These are phyloP conservation scores for Archivesica marissinica DNA, from an alignment of 1,140 invertebrate species.

Conservation along the genomic window DNA sequence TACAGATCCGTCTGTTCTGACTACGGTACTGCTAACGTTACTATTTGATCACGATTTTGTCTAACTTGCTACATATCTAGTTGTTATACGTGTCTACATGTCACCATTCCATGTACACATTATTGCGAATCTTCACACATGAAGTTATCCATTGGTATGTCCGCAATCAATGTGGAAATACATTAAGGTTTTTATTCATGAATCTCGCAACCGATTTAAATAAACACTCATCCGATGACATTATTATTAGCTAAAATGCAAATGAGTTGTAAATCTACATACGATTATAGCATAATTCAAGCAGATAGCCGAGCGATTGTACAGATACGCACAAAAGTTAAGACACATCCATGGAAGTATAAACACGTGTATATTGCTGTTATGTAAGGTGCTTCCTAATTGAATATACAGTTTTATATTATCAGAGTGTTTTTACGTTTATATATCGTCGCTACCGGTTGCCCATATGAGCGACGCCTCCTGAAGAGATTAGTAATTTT, in stretches of 20 bases:
- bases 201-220: conserved; percentile 37
- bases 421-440: too few species aligned
- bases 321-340: background rate
- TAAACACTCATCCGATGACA: conserved; percentile 33
- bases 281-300: conserved; percentile 40
- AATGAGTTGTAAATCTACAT: conserved; percentile 46
- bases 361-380: too few species aligned
- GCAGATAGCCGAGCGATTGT: background rate
- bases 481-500: too few species aligned
- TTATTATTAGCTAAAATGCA: conserved; percentile 40
- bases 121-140: background rate
- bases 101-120: background rate
- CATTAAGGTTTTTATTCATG: conserved; percentile 46
- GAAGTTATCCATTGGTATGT: background rate
- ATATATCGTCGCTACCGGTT: too few species aligned
- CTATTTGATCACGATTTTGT: too few species aligned
- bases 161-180: conserved; percentile 14
- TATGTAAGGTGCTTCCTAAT: too few species aligned
- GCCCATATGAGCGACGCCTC: too few species aligned
- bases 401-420: too few species aligned
- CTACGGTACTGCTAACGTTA: too few species aligned
- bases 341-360: background rate
- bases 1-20: too few species aligned
- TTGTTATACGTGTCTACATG: background rate
- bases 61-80: too few species aligned